Percentiles rank a stretch among this genome's conserved stretches.
Conservation (phyloP, 2,888 invertebrate genomes). For the Lasioglossum zephyrum region DNA sequence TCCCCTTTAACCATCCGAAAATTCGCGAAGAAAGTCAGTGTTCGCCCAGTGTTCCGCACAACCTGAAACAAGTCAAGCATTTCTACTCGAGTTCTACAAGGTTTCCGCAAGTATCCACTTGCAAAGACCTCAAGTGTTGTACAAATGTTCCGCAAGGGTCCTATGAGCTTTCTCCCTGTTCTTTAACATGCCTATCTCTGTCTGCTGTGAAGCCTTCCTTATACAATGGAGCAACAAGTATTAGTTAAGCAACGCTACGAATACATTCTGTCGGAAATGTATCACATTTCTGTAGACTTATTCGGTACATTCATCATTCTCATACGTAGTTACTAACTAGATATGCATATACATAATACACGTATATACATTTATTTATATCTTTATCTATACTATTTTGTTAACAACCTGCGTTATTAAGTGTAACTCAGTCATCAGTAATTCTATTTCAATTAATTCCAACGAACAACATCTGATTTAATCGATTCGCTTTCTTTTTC, state of each 20-base stretch:
- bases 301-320: neutral
- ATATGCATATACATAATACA: too few species aligned
- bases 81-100: neutral
- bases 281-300: neutral
- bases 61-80: constrained; percentile 9
- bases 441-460: neutral
- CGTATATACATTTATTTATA: too few species aligned
- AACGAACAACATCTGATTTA: neutral
- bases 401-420: neutral
- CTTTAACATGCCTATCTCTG: neutral
- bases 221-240: constrained; percentile 5
- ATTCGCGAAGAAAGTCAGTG: neutral
- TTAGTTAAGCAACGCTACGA: neutral
- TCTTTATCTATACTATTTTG: neutral
- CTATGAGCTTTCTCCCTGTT: constrained; percentile 19
- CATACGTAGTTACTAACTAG: neutral
- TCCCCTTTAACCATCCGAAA: neutral
- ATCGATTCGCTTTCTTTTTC: neutral
- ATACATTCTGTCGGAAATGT: neutral
- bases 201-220: neutral
- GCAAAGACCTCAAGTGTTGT: constrained; percentile 36
- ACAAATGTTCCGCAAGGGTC: constrained; percentile 30
- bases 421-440: neutral
- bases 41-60: neutral
- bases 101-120: constrained; percentile 21